phyloP scores from a whole-genome alignment of 2,113 vertebrate genomes.

The human region DNA sequence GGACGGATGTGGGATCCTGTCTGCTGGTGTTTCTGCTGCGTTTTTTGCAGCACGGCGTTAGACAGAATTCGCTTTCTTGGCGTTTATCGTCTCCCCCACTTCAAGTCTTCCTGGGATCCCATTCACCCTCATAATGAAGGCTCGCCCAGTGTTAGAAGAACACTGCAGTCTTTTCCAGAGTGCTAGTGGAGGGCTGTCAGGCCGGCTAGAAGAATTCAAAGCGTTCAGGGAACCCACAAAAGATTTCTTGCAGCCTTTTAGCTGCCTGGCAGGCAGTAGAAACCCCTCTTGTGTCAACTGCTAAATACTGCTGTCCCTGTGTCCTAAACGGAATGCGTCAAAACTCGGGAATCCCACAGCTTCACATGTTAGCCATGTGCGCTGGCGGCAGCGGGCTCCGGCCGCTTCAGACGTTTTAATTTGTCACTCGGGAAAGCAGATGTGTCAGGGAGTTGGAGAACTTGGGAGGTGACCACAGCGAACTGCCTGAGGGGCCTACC shows the following conservation, averaged over 20 bases:
- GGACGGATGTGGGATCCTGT: background rate
- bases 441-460: constrained; percentile 72
- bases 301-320: constrained; percentile 70
- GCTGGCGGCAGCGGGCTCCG: constrained; percentile 66
- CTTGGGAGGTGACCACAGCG: constrained; percentile 64
- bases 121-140: background rate
- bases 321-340: constrained; percentile 65
- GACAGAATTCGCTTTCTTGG: background rate
- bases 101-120: constrained; percentile 27
- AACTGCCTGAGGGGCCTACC: constrained; percentile 46
- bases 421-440: constrained; percentile 79
- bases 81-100: background rate
- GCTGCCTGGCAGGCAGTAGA: constrained; percentile 72
- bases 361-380: constrained; percentile 71
- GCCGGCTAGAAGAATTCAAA: constrained; percentile 67
- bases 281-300: constrained; percentile 73
- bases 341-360: constrained; percentile 64
- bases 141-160: constrained; percentile 33
- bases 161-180: constrained; percentile 36
- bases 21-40: background rate
- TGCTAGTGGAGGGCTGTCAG: constrained; percentile 62
- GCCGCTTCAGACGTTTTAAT: constrained; percentile 69
- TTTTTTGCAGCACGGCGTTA: background rate
- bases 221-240: constrained; percentile 75
- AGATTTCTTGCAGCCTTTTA: constrained; percentile 71